A percentile compares a stretch with the other conserved stretches of the same genome.
Conservation (phyloP, 2,113 vertebrate species). For the Nothocercus nigrocapillus region DNA sequence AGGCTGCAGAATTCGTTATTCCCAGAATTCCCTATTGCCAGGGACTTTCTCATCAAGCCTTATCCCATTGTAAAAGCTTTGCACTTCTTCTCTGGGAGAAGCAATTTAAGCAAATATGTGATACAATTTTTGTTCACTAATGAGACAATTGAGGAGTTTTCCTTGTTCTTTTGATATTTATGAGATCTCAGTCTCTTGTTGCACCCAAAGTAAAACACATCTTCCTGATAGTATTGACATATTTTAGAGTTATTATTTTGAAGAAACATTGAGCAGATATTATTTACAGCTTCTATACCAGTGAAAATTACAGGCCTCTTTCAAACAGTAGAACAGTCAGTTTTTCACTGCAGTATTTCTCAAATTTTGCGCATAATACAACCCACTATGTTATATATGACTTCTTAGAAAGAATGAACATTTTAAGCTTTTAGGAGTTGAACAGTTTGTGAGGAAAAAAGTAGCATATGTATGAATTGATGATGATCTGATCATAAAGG, state of each 20-base stretch:
- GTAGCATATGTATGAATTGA: neutral
- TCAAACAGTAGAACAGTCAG: neutral
- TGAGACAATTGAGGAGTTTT: neutral
- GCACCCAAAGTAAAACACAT: neutral
- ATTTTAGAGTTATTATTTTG: neutral
- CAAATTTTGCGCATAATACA: neutral
- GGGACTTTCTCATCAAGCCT: neutral
- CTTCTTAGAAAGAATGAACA: neutral
- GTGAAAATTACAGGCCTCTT: neutral
- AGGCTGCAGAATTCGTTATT: neutral
- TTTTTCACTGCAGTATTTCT: neutral
- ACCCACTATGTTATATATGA: neutral
- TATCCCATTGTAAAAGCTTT: neutral
- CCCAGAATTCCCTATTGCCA: neutral
- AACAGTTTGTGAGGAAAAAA: neutral
- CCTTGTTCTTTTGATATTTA: neutral
- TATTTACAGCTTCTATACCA: neutral
- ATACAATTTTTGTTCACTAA: neutral
- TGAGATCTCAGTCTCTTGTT: neutral
- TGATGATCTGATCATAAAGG: neutral
- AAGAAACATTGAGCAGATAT: neutral
- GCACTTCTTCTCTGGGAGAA: neutral
- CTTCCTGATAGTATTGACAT: neutral
- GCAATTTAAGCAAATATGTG: neutral
- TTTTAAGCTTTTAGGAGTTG: neutral